Base-by-base conservation (phyloP, 2,113 vertebrate species). In the Aptenodytes patagonicus region DNA sequence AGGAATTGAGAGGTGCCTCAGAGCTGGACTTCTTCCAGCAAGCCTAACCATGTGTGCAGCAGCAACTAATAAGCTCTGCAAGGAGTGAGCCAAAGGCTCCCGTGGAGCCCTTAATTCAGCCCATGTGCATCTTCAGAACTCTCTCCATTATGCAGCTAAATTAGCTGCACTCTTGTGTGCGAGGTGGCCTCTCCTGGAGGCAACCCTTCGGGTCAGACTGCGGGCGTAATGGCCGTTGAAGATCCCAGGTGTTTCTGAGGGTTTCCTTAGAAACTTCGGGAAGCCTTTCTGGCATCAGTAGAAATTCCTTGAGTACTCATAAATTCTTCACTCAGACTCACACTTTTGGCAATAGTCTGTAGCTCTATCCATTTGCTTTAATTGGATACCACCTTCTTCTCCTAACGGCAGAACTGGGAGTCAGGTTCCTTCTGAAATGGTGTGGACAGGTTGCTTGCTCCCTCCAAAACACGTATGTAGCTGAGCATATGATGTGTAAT, bases 51-150 rank as follows among this genome's bases (percentile, higher is more conserved):
- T 96, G 95, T 97, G 96, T 71, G 82, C 84, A 96, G 75, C 89
- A 93, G 91, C 94, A 94, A 65, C 87, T 96, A 96, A 93, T 95
- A 97, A 93, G 96, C 85, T 93, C 81, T 55, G 81, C 78, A 83
- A 93, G 91, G 84, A 96, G 29, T 32, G 79, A 96, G 89, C 84
- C 87, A 96, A 90, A 94, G 91, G 87, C 87, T 96, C 94, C 95
- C 0, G 1, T 88, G 89, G 93, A 1, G 68, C 75, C 66, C 71
- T 96, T 97, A 96, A 97, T 95, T 93, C 93, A 96, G 89, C 91
- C 96, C 94, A 95, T 95, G 91, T 96, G 94, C 95, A 96, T 95
- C 94, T 96, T 96, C 84, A 90, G 89, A 93, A 58, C 51, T 77
- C 78, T 64, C 55, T 86, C 71, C 47, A 49, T 95, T 86, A 88